Base-by-base conservation (phyloP, 2,113 vertebrate species). In the Irena cyanogastra region DNA sequence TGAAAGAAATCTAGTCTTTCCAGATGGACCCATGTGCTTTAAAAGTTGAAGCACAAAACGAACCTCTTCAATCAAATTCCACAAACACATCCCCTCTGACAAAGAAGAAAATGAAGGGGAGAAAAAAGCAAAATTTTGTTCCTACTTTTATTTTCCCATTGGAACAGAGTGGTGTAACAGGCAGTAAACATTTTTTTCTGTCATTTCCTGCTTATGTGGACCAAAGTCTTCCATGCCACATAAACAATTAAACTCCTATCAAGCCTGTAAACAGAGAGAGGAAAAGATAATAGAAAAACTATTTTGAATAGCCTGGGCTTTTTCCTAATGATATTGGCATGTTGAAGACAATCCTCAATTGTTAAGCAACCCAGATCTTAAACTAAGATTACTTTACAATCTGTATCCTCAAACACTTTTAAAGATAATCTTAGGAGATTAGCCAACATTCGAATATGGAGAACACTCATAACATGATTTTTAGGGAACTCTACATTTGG, bases 131-230 rank as follows among this genome's bases (percentile, higher is more conserved):
- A 57, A 49, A 44, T 65, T 82, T 78, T 85, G 49, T 59, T 64
- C 59, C 81, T 86, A 63, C 56, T 92, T 92, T 68, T 83, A 59
- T 86, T 90, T 97, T 92, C 69, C 83, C 35, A 56, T 44, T 88
- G 78, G 91, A 94, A 95, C 61, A 82, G 53, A 84, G 64, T 64
- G 61, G 90, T 84, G 83, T 82, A 93, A 57, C 81, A 86, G 37
- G 44, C 28, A 83, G 71, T 37, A 95, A 70, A 42, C 41, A 15
- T 33, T 61, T 63, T 64, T 68, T 24, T 10, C 84, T 88, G 52
- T 72, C 52, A 92, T 71, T 97, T 97, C 95, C 92, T 94, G 91
- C 61, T 87, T 45, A 59, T 83, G 76, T 11, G 42, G 69, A 83
- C 82, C 77, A 68, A 89, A 91, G 31, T 33, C 65, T 20, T 5